Base-by-base conservation (phyloP, 2,888 invertebrate genomes). In the Congeria kusceri region DNA sequence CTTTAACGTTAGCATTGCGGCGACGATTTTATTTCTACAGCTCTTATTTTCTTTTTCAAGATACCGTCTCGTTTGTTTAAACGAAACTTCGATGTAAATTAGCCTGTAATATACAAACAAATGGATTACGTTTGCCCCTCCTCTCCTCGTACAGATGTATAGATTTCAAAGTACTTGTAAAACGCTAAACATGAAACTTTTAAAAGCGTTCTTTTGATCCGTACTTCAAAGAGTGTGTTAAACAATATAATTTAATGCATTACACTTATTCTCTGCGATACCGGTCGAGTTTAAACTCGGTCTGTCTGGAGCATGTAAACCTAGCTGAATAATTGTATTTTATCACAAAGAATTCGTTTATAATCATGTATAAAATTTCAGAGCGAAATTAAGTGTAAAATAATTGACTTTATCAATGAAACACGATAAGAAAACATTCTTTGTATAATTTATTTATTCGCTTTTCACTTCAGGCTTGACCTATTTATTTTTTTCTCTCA, bases 391-490 rank as follows among this genome's bases (percentile, higher is more conserved):
- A 79, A 79, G 67, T 79, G 79, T 67, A 70, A 79, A 79, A 79
- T 79, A 79, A 79, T 79, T 74, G 73, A 44, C 66, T 29, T 66
- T 70, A 76, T 76, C 76, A 64, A 72, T 47, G 47, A 58, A 39
- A 64, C 49, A 57, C 58, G 70, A 70, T 70, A 70, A 79, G 70
- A 70, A 74, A 79, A 23, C 70, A 57, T 74, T 74, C 61, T 57
- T 73, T 74, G 74, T 79, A 79, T 79, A 79, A 79, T 79, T 79
- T 74, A 74, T 79, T 79, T 79, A 74, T 69, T 73, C 69, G 57
- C 66, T 70, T 58, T 77, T 79, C 57, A 47, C 59, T 58, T 63
- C 59, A 59, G 57, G 57, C 66, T 44, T 72, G 67, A 62, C 71
- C 67, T 62, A 72, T 47, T n/a, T n/a, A 62, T 77, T 59, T 72